Evolutionary conservation across 2,797 vertebrate species (phyloP).

Genomic region (Scolopax rusticola): DNA sequence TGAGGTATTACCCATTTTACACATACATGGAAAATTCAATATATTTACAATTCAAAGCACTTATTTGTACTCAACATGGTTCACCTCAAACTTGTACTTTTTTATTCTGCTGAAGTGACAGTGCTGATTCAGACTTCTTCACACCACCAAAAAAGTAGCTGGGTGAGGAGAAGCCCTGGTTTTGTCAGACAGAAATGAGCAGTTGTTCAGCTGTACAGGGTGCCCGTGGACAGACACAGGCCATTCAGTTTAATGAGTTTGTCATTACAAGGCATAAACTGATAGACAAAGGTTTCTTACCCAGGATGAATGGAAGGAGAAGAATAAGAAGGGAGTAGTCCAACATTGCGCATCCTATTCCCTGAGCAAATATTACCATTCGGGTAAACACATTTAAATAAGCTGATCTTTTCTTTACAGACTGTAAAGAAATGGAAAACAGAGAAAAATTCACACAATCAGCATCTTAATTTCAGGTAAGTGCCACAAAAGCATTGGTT

Average conservation of each 20-base stretch:
- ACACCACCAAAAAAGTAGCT: neutral
- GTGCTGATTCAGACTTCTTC: neutral
- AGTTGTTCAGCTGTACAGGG: neutral
- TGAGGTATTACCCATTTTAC: neutral
- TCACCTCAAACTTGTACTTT: neutral
- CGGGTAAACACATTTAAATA: neutral
- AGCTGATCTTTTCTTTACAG: neutral
- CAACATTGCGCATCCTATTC: rapidly evolving
- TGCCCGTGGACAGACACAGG: neutral
- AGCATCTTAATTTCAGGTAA: neutral
- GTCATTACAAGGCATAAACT: neutral
- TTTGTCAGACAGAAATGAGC: neutral
- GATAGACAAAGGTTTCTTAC: neutral
- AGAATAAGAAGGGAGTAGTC: neutral
- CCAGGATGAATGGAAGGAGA: neutral
- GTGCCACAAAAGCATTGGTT: neutral
- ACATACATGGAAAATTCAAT: neutral
- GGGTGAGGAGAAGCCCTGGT: neutral
- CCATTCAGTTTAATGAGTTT: neutral
- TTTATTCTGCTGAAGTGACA: neutral
- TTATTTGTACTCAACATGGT: neutral
- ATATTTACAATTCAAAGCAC: neutral
- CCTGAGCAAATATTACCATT: neutral
- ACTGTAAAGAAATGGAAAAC: neutral
- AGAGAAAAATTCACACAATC: neutral